A percentile compares a stretch with the other conserved stretches of the same genome.
Evolutionary conservation across 2,888 invertebrate species (phyloP).

Genomic region (Chouioia cunea): DNA sequence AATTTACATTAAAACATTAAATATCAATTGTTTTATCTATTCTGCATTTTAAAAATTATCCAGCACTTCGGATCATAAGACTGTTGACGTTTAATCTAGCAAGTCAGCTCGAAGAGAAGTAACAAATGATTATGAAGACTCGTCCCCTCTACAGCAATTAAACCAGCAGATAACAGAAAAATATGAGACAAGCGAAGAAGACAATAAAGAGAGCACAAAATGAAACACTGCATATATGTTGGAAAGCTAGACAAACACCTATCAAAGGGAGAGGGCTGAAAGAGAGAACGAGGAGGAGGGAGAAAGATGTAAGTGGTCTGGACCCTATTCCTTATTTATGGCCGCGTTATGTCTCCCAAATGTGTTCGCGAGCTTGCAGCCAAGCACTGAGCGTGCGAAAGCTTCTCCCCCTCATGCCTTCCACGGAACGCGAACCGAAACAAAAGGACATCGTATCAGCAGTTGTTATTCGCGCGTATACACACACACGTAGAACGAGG

Average conservation of each 20-base stretch:
- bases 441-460: slow-evolving; percentile 49
- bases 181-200: slow-evolving; percentile 1
- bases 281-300: background rate
- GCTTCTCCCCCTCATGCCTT: too few species aligned
- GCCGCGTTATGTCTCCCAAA: slow-evolving; percentile 54
- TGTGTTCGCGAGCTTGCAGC: slow-evolving; percentile 49
- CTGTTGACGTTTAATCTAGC: too few species aligned
- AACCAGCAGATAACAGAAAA: slow-evolving; percentile 10
- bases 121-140: background rate
- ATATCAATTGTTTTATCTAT: too few species aligned
- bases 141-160: background rate
- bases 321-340: slow-evolving; percentile 61
- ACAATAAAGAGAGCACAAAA: background rate
- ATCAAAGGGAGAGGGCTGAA: background rate
- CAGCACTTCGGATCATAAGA: too few species aligned
- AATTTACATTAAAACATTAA: too few species aligned
- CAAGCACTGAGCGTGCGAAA: slow-evolving; percentile 1
- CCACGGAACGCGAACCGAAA: slow-evolving; percentile 33
- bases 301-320: slow-evolving; percentile 23
- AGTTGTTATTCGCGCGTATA: slow-evolving; percentile 34
- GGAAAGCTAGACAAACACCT: slow-evolving; percentile 8
- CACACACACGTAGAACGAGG: slow-evolving; percentile 20
- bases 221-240: slow-evolving; percentile 1
- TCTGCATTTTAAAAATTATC: too few species aligned
- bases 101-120: too few species aligned